Percentiles rank a stretch among this genome's conserved stretches.
phyloP scores from a whole-genome alignment of 2,888 invertebrate genomes.

The Julus scanicus region DNA sequence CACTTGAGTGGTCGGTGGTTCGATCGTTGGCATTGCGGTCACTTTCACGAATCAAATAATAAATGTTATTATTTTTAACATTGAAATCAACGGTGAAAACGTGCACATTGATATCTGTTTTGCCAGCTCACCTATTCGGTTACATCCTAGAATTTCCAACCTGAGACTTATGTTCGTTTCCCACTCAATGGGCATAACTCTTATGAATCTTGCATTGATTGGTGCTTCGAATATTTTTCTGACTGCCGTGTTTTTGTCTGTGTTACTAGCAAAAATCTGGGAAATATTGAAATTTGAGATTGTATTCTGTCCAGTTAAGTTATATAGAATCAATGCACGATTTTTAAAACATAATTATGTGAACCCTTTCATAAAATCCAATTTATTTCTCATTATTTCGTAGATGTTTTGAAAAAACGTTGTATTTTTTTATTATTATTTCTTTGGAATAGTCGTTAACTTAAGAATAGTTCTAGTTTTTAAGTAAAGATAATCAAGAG shows the following conservation, averaged over 20 bases:
- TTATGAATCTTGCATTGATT: slow-evolving; percentile 63
- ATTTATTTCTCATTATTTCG: no score
- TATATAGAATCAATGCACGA: not conserved
- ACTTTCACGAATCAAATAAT: not conserved
- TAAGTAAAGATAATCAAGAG: not conserved
- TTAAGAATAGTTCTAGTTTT: not conserved
- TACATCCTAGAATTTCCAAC: slow-evolving; percentile 65
- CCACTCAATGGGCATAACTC: slow-evolving; percentile 63
- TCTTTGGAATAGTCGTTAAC: no score
- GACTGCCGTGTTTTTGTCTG: slow-evolving; percentile 62
- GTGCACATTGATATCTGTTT: not conserved
- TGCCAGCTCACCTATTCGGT: slow-evolving; percentile 60
- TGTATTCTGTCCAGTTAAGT: not conserved
- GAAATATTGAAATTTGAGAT: slow-evolving; percentile 10
- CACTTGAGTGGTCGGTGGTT: not conserved
- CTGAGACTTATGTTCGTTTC: slow-evolving; percentile 63
- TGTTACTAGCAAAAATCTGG: slow-evolving; percentile 64
- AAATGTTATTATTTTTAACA: not conserved
- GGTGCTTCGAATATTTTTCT: slow-evolving; percentile 63
- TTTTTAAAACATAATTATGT: not conserved
- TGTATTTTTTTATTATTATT: no score
- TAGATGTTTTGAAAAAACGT: no score
- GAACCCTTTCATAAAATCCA: not conserved
- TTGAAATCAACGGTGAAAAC: no score
- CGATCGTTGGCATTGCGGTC: not conserved